A percentile compares a stretch with the other conserved stretches of the same genome.
Evolutionary conservation across 2,888 invertebrate genomes (phyloP).

Genomic region (Megaustenia siamemsis): DNA sequence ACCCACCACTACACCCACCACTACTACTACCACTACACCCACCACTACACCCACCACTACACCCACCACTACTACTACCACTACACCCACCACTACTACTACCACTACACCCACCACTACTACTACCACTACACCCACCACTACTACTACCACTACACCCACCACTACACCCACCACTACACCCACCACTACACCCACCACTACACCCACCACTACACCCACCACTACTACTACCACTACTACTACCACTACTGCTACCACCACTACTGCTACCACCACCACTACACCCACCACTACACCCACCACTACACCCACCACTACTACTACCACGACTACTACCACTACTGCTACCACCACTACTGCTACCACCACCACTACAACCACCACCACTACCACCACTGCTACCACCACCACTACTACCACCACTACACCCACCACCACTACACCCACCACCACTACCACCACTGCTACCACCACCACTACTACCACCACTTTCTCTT

Average conservation of each 20-base stretch:
- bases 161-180: neutral
- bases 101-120: neutral
- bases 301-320: neutral
- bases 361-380: slow-evolving; percentile 46
- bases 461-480: slow-evolving; percentile 48
- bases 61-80: neutral
- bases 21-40: no score
- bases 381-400: slow-evolving; percentile 50
- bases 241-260: no score
- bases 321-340: no score
- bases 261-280: no score
- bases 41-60: no score
- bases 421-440: slow-evolving; percentile 49
- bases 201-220: neutral
- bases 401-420: slow-evolving; percentile 46
- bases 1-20: neutral
- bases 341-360: no score
- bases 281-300: no score
- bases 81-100: slow-evolving; percentile 52
- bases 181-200: neutral
- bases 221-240: neutral
- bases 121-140: neutral
- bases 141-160: neutral
- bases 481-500: slow-evolving; percentile 30
- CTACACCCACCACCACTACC: slow-evolving; percentile 49